These are phyloP conservation scores for Orientallactaga bullata DNA, from an alignment of 2,113 vertebrate species.

Conservation along the genomic window DNA sequence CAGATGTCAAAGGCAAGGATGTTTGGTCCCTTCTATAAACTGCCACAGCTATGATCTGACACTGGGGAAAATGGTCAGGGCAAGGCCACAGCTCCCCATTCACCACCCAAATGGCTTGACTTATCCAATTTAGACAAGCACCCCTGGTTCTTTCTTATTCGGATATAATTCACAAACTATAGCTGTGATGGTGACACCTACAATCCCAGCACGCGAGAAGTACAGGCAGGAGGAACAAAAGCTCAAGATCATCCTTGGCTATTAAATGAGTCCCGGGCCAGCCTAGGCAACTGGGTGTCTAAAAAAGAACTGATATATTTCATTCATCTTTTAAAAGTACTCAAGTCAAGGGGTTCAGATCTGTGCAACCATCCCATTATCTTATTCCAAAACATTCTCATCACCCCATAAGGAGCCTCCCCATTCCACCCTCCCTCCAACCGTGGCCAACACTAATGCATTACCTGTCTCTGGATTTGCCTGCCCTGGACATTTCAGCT, in stretches of 20 bases:
- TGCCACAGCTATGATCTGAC: no score
- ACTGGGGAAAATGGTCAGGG: no score
- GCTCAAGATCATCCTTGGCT: no score
- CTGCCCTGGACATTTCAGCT: no score
- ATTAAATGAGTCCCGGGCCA: no score
- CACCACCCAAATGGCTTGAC: no score
- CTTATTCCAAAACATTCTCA: not conserved
- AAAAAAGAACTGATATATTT: no score
- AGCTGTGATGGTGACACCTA: not conserved
- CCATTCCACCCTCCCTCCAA: fast-evolving
- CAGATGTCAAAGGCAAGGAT: not conserved
- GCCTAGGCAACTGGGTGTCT: no score
- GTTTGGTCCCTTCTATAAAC: not conserved
- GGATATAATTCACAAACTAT: not conserved
- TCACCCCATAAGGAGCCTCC: not conserved
- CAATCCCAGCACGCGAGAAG: no score
- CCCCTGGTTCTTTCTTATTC: not conserved
- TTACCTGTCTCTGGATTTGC: not conserved
- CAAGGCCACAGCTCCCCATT: not conserved
- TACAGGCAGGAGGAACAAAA: not conserved
- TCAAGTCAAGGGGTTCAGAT: fast-evolving
- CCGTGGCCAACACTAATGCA: fast-evolving
- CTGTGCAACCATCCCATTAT: no score
- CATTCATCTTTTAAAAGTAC: not conserved
- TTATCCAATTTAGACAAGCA: fast-evolving